A percentile compares a stretch with the other conserved stretches of the same genome.
These are phyloP conservation scores for Leptarthrus brevirostris DNA, from an alignment of 2,888 invertebrate genomes.

Conservation along the genomic window DNA sequence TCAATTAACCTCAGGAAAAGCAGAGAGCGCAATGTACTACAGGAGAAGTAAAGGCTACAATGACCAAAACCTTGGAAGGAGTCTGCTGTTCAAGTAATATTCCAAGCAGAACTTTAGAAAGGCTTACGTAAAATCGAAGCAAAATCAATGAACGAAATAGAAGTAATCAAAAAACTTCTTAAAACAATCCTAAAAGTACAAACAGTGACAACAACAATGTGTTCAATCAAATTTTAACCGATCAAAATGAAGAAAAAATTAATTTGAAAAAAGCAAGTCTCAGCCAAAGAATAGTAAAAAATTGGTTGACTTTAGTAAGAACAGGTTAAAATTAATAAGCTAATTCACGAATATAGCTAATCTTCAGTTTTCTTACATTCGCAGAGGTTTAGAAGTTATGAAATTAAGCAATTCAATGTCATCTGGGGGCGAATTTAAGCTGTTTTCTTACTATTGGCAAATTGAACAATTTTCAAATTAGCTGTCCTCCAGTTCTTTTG, in stretches of 20 bases:
- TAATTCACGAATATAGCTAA: no score
- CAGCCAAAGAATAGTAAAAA: no score
- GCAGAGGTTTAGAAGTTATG: conserved; percentile 50
- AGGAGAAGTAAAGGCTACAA: conserved; percentile 76
- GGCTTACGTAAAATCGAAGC: conserved; percentile 63
- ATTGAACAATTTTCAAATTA: conserved; percentile 63
- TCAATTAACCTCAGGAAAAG: conserved; percentile 67
- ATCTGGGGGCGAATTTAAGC: conserved; percentile 59
- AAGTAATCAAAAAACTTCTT: conserved; percentile 58
- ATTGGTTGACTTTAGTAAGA: no score
- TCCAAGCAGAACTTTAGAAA: conserved; percentile 65
- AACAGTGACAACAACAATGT: neutral
- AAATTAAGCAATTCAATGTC: conserved; percentile 55
- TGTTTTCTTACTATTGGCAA: conserved; percentile 66
- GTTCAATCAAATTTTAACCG: neutral
- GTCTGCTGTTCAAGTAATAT: conserved; percentile 77
- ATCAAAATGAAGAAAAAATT: neutral
- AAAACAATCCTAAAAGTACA: conserved; percentile 54
- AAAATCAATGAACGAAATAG: conserved; percentile 62
- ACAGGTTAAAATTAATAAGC: no score
- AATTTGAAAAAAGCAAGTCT: no score
- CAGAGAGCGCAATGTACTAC: conserved; percentile 78
- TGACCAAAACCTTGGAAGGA: conserved; percentile 75
- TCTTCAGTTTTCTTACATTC: no score
- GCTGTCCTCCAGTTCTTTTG: conserved; percentile 57